Conservation (phyloP, 2,113 vertebrate genomes). For the Recurvirostra avosetta region DNA sequence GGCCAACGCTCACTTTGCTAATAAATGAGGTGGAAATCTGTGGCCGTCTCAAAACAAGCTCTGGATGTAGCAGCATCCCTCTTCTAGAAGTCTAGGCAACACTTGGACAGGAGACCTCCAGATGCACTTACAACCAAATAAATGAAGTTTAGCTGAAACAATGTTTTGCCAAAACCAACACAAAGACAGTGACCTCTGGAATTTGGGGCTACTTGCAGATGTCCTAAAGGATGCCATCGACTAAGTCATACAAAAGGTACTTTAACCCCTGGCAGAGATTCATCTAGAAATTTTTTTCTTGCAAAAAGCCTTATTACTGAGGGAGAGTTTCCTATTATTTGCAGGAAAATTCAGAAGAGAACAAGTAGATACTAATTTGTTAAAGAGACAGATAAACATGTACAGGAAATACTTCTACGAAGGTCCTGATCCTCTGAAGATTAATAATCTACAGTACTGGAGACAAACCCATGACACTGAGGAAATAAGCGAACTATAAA, state of each 20-base stretch:
- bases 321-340: constrained; percentile 52
- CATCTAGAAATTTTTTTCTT: background rate
- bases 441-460: constrained; percentile 71
- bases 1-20: background rate
- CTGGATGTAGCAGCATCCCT: background rate
- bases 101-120: background rate
- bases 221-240: constrained; percentile 26
- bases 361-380: constrained; percentile 42
- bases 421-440: constrained; percentile 77
- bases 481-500: constrained; percentile 76
- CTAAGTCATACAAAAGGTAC: constrained; percentile 18
- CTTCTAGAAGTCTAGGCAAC: background rate
- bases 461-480: constrained; percentile 72
- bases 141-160: background rate
- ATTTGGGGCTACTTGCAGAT: constrained; percentile 36
- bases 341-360: constrained; percentile 65
- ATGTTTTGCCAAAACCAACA: background rate
- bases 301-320: constrained; percentile 10
- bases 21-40: background rate
- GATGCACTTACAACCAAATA: background rate
- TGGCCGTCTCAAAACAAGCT: background rate
- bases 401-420: constrained; percentile 79
- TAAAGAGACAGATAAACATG: constrained; percentile 72
- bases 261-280: constrained; percentile 29
- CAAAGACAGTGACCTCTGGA: constrained; percentile 29